Base-by-base conservation (phyloP, 2,797 vertebrate species). In the Muscicapa striata region DNA sequence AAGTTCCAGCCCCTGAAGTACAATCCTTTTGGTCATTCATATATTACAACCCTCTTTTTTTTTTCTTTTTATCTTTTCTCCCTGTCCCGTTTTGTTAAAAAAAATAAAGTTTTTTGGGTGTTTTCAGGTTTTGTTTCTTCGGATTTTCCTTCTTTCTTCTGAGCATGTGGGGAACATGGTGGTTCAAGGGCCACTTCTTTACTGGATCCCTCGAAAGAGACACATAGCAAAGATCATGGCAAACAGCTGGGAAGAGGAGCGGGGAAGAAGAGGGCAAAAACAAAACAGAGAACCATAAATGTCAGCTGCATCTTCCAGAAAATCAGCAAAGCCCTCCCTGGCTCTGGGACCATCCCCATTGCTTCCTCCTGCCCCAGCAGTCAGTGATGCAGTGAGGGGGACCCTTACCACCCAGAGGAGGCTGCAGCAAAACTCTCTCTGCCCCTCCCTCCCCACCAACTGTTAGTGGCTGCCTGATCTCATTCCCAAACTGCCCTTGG, bases 171-270 rank as follows among this genome's bases (percentile, higher is more conserved):
- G 69, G 83, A 93, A 74, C 2, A 1, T 19, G 30, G 30, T 27
- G 32, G 63, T 75, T 91, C 70, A 18, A 2, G 34, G 86, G 94
- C 94, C 89, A 67, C 96, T 85, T 81, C 57, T 97, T 52, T 98
- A 99, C 96, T 99, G 98, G 97, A 99, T 99, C 66, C 99, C 99
- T 94, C 98, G 97, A 96, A 99, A 99, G 92, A 99, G 98, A 97
- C 99, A 99, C 98, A 99, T 99, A 24, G 99, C 99, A 54, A 99
- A 99, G 93, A 99, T 97, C 99, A 99, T 99, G 90, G 98, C 98
- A 23, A 99, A 98, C 34, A 99, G 98, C 99, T 99, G 98, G 17
- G 30, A 91, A 96, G 51, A 59, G 7, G 14, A 67, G 3, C 1
- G 9, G 10, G 27, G 11, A 30, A 82, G 45, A 86, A 83, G 18